A percentile compares a stretch with the other conserved stretches of the same genome.
These are phyloP conservation scores for Ambastaia sidthimunki DNA, from an alignment of 2,797 vertebrate species.

Conservation along the genomic window DNA sequence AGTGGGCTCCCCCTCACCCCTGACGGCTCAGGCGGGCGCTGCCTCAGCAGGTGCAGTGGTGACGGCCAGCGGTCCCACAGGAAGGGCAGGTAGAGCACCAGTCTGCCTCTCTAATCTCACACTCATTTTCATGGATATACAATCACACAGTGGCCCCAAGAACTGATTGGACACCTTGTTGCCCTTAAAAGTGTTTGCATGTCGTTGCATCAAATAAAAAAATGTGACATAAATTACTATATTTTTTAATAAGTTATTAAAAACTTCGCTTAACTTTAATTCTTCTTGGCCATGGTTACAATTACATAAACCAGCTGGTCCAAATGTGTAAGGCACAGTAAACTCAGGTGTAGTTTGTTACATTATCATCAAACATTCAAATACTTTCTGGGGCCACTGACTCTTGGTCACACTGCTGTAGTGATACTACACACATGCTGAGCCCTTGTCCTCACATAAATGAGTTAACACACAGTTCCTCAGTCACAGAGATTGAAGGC, in stretches of 20 bases:
- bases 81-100: constrained; percentile 72
- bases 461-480: constrained; percentile 3
- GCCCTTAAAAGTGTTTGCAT: background rate
- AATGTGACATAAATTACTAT: background rate
- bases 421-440: background rate
- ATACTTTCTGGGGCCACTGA: background rate
- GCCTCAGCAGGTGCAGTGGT: constrained; percentile 73
- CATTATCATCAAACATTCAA: background rate
- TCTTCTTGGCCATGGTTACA: too few relatives aligned
- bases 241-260: too few relatives aligned
- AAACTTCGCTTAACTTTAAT: too few relatives aligned
- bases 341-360: too few relatives aligned
- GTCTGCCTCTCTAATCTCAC: constrained; percentile 36
- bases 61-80: constrained; percentile 69
- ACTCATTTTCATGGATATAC: background rate
- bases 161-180: background rate
- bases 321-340: too few relatives aligned
- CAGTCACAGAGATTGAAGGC: constrained; percentile 10
- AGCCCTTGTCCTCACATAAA: constrained; percentile 14
- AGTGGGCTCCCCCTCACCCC: constrained; percentile 94
- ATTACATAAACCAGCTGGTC: too few relatives aligned
- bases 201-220: background rate
- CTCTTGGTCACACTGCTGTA: background rate
- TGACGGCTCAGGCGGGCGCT: constrained; percentile 84
- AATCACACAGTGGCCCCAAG: background rate